Evolutionary conservation across 2,888 invertebrate species (phyloP), one percentile per base, ranked within the genome.

Genomic region (Eilema caniola): DNA sequence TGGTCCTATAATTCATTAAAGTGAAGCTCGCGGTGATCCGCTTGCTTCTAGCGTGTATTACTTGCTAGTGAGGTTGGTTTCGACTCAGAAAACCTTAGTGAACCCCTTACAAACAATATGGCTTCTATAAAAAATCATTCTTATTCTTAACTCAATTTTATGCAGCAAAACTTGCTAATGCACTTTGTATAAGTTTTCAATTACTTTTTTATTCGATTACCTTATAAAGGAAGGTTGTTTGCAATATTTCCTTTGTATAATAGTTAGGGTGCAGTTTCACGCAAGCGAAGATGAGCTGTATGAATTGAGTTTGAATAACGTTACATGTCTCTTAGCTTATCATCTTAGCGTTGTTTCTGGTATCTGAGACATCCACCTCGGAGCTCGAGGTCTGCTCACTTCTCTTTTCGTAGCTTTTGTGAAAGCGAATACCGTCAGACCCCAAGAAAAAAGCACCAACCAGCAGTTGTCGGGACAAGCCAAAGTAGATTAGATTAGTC

Each of bases 171-270:
- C 24, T n/a, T 23, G 3, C 41, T 24, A 62, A 28, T 67, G 53
- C 53, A 62, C 62, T 53, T 56, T 67, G 53, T 53, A 67, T 25
- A 60, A 61, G 23, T 67, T 62, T 67, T 33, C 47, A 60, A 23
- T 47, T 25, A 63, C 23, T 57, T 28, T 56, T 56, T 33, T 62
- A 62, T 33, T 62, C 14, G 33, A 62, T 33, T 62, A 33, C 11
- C 12, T 62, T 62, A 23, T 33, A 33, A 23, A 62, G 59, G 11
- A 62, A 37, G 1, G 12, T 62, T 62, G 33, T 62, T 62, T 31
- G n/a, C 4, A 62, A n/a, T 33, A 62, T 33, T 62, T 33, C 12
- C 33, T 62, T 62, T 62, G 0, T 23, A n/a, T 28, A 28, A 28
- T 62, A 12, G 14, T 37, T 23, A 62, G 33, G 12, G 7, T 33